A percentile compares a stretch with the other conserved stretches of the same genome.
Conservation (phyloP, 2,797 vertebrate genomes). For the Sebastes miniatus region DNA sequence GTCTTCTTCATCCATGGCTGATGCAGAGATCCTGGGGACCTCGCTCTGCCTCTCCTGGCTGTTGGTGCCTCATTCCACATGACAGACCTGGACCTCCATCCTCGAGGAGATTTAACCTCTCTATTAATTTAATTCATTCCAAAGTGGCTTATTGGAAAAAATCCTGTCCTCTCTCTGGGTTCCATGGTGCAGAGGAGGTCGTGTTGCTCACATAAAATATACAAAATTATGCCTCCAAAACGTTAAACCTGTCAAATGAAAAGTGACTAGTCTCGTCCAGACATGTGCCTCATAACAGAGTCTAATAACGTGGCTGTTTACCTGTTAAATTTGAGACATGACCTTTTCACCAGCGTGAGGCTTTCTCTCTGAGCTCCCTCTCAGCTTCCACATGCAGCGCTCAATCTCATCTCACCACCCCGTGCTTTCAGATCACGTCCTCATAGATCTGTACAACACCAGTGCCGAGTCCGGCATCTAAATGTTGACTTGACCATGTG, state of each 20-base stretch:
- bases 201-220: no score
- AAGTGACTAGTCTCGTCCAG: constrained; percentile 1
- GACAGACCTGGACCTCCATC: no score
- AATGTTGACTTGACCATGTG: constrained; percentile 25
- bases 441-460: constrained; percentile 7
- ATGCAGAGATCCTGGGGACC: no score
- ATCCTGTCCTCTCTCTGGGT: no score
- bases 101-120: no score
- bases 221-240: neutral
- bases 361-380: constrained; percentile 11
- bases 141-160: no score
- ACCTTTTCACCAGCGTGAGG: constrained; percentile 52
- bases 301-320: constrained; percentile 49
- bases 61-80: no score
- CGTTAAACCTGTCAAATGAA: neutral
- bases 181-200: no score
- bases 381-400: neutral
- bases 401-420: constrained; percentile 14
- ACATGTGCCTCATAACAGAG: constrained; percentile 12
- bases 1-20: no score
- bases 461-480: constrained; percentile 2
- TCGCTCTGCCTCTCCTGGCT: no score
- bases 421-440: constrained; percentile 34
- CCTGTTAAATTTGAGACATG: constrained; percentile 44
- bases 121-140: no score